These are phyloP conservation scores for Trichechus manatus DNA, from an alignment of 2,113 vertebrate genomes.

Conservation along the genomic window DNA sequence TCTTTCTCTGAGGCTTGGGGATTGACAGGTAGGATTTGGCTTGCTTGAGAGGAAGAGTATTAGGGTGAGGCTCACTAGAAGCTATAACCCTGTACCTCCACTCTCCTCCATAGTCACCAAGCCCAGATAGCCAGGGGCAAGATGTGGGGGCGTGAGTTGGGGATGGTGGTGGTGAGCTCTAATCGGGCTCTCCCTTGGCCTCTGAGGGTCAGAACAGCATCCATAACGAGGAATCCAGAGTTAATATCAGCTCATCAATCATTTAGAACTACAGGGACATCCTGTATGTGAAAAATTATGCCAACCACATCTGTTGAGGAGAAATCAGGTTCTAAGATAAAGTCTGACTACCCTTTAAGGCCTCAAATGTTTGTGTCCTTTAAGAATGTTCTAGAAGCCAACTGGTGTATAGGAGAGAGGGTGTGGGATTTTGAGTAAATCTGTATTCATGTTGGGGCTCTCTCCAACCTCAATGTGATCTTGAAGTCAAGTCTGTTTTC, in stretches of 20 bases:
- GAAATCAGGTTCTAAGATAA: not conserved
- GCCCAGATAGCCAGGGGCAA: not conserved
- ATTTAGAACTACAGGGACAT: not conserved
- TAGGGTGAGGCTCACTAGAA: not conserved
- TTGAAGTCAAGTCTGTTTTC: not conserved
- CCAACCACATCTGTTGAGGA: not conserved
- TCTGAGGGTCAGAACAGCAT: rapidly evolving
- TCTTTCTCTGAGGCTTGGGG: not conserved
- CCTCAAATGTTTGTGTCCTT: not conserved
- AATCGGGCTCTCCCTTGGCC: not conserved
- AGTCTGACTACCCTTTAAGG: not conserved
- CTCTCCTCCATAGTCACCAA: not conserved
- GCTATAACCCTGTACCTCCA: not conserved
- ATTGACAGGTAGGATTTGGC: not conserved
- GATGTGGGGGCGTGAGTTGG: not conserved
- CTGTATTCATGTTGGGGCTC: not conserved
- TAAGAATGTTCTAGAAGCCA: constrained; percentile 5
- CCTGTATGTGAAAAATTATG: not conserved
- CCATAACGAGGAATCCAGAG: not conserved
- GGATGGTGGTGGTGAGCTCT: not conserved
- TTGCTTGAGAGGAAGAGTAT: not conserved
- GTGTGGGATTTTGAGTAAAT: not conserved
- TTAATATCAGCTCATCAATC: not conserved
- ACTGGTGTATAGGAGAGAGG: not conserved
- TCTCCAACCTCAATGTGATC: not conserved